phyloP scores from a whole-genome alignment of 2,797 vertebrate genomes.

The Percopsis omiscomaycus region DNA sequence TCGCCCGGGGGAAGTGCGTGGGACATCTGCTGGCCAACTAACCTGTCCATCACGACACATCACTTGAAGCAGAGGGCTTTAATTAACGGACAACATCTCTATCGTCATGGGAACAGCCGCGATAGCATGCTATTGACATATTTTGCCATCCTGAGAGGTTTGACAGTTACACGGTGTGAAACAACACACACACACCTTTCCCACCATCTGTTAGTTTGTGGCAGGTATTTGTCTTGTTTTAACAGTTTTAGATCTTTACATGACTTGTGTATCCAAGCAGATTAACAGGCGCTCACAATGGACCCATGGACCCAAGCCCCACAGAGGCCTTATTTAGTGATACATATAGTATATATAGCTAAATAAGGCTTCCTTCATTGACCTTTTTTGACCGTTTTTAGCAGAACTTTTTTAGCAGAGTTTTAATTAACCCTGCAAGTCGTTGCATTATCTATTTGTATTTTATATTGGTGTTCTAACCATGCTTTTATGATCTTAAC shows the following conservation, averaged over 20 bases:
- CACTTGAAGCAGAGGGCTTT: slow-evolving; percentile 34
- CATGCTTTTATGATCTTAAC: too few species aligned
- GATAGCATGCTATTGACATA: slow-evolving; percentile 43
- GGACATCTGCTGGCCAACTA: slow-evolving; percentile 6
- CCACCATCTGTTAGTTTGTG: slow-evolving; percentile 22
- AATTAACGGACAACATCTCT: slow-evolving; percentile 52
- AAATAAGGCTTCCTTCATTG: too few species aligned
- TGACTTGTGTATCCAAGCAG: slow-evolving; percentile 38
- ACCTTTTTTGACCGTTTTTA: too few species aligned
- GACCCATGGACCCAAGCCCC: slow-evolving; percentile 46
- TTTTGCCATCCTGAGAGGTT: slow-evolving; percentile 49
- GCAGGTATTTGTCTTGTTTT: slow-evolving; percentile 49
- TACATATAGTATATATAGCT: too few species aligned
- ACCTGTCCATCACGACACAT: slow-evolving; percentile 37
- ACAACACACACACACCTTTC: background rate
- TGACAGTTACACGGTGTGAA: slow-evolving; percentile 44
- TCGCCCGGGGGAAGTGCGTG: background rate
- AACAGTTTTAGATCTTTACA: slow-evolving; percentile 43
- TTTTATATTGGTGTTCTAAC: too few species aligned
- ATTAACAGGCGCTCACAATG: slow-evolving; percentile 61
- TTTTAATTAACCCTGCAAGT: too few species aligned
- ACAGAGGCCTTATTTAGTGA: too few species aligned
- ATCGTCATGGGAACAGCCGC: slow-evolving; percentile 58
- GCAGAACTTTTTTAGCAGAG: too few species aligned
- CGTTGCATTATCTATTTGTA: too few species aligned